Base-by-base conservation (phyloP, 1,140 invertebrate genomes). In the Drosophila leontia region DNA sequence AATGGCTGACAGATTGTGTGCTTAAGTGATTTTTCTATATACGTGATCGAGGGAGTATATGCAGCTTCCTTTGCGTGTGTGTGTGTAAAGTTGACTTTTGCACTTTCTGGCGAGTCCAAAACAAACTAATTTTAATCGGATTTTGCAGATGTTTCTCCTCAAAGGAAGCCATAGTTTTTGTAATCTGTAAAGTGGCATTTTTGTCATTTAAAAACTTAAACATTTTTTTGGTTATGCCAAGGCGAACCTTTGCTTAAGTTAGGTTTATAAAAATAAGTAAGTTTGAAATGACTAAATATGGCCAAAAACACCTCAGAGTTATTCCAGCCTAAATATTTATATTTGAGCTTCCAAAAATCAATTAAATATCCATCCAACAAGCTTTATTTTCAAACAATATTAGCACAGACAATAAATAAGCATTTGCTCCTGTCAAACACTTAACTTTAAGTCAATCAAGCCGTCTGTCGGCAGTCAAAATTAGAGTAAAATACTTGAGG, bases 1-100 rank as follows among this genome's bases (percentile, higher is more conserved):
- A 91, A 82, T 84, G 80, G 78, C 69, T 79, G 77, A 80, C 87
- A 91, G 91, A 91, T 91, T 90, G 81, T 74, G 81, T 75, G 77
- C 81, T 85, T 90, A 90, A 88, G 82, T 91, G 78, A 91, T 75
- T 82, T 75, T 63, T 34, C 74, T 61, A 63, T 35, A 60, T 58
- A 56, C 47, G 53, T n/a, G 67, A 19, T 61, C 58, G 53, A 34
- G 12, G 6, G 19, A 26, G 26, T 57, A 55, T 55, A 37, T 55
- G 26, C 42, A 58, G 45, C 44, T 51, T 51, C 47, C 35, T 55
- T 1, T 61, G 55, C 42, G 59, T 60, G 44, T 64, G 47, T 29
- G 65, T 26, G 6, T 3, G 26, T 39, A 70, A 77, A 69, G 84
- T 88, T 81, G 85, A 90, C 74, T 90, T 83, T 87, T 77, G 35